phyloP scores from a whole-genome alignment of 2,797 vertebrate species.

The Pygocentrus nattereri region DNA sequence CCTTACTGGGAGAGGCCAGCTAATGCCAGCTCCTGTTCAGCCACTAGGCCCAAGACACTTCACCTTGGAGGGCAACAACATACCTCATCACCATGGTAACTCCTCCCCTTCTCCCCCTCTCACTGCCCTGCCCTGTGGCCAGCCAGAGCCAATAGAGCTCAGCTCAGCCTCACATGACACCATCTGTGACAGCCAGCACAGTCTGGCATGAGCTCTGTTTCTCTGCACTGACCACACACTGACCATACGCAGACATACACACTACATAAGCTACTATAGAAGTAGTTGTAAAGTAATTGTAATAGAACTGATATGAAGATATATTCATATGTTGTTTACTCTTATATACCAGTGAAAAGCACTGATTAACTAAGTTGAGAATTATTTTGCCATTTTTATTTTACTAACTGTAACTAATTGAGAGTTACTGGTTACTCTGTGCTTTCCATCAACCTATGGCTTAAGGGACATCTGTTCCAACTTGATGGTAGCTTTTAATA shows the following conservation, averaged over 20 bases:
- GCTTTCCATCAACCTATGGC: not conserved
- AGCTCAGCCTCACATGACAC: conserved; percentile 32
- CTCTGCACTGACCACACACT: conserved; percentile 15
- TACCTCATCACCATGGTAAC: conserved; percentile 87
- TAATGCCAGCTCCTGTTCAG: conserved; percentile 84
- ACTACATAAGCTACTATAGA: not conserved
- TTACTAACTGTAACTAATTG: not conserved
- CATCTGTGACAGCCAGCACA: not conserved
- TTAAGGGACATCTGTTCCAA: not conserved
- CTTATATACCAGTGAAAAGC: not conserved
- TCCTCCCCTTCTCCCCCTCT: conserved; percentile 64
- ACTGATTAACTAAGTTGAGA: not conserved
- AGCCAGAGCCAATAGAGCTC: conserved; percentile 34
- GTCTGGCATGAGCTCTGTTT: not conserved
- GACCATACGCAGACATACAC: not conserved
- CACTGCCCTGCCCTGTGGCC: conserved; percentile 41
- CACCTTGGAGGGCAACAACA: conserved; percentile 86
- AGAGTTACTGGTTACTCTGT: too few species aligned
- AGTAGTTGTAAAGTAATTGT: not conserved
- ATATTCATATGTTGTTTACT: not conserved
- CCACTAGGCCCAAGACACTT: conserved; percentile 85
- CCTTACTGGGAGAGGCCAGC: conserved; percentile 86
- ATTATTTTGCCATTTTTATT: too few species aligned
- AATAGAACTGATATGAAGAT: not conserved
- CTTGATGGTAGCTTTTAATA: not conserved